These are phyloP conservation scores for Cirrhinus molitorella DNA, from an alignment of 2,797 vertebrate species.

Conservation along the genomic window DNA sequence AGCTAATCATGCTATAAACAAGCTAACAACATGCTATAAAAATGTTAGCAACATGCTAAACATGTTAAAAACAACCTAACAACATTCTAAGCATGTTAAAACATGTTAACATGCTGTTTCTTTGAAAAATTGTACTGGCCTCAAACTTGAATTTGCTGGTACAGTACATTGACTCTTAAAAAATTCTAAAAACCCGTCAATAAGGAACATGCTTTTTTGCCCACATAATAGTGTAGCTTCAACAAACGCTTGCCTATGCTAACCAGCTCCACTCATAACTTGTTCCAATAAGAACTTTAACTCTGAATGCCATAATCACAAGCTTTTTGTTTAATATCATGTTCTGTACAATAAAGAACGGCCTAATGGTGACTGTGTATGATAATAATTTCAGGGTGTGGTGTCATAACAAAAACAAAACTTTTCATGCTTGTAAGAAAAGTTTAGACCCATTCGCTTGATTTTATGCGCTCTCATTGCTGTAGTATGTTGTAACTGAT, in stretches of 20 bases:
- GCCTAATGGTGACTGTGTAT: neutral
- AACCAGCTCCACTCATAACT: neutral
- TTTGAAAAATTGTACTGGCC: too few relatives aligned
- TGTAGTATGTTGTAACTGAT: neutral
- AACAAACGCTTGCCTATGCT: neutral
- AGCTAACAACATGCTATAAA: too few relatives aligned
- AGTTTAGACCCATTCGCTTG: conserved; percentile 3
- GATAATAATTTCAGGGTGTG: conserved; percentile 32
- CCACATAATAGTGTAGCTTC: neutral
- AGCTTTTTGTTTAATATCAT: neutral
- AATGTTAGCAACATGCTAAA: too few relatives aligned
- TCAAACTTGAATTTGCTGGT: too few relatives aligned
- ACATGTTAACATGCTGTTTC: too few relatives aligned
- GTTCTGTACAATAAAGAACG: neutral
- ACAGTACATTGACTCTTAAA: neutral
- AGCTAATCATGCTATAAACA: too few relatives aligned
- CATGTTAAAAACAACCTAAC: too few relatives aligned
- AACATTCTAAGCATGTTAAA: too few relatives aligned
- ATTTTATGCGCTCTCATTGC: conserved; percentile 7
- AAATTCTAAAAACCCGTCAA: neutral
- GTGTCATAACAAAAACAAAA: conserved; percentile 19
- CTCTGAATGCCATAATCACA: neutral
- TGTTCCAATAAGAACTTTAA: neutral
- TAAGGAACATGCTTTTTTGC: neutral
- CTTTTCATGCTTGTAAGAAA: conserved; percentile 10